Evolutionary conservation across 1,140 invertebrate genomes (phyloP), one percentile per base, ranked within the genome.

Genomic region (Aphelenchoides avenae): DNA sequence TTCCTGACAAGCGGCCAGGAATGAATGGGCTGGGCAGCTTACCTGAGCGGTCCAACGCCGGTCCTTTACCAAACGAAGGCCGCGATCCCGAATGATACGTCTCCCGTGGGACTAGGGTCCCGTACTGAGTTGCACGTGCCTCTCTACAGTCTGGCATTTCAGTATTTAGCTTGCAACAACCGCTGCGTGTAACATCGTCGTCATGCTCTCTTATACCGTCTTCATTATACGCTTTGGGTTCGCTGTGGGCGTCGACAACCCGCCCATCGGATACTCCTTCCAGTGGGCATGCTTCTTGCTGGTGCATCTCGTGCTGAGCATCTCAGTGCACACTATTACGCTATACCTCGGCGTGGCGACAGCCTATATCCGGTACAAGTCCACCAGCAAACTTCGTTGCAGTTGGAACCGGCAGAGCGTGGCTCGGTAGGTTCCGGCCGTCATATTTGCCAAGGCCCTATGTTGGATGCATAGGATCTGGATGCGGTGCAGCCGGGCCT

Each of bases 301-400:
- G 9, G 39, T 40, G 5, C 67, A 69, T 41, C 69, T 69, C 24
- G 67, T 69, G 24, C 57, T 51, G 30, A 52, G 44, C 20, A 69
- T 69, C 30, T 69, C 70, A 24, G 39, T 69, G 18, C 67, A 69
- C 29, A 73, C 67, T 5, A 69, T 69, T 33, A 73, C 67, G 13
- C 44, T 69, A 6, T 69, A 74, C 30, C 48, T 74, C 34, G 47
- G 43, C 26, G 64, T 56, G 18, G 57, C 57, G n/a, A 69, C 64
- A 9, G 67, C 67, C 7, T 73, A 50, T 31, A 73, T 69, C 24
- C 65, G 67, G 1, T 73, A 69, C 44, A 69, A 69, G 49, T 68
- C 59, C 22, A 24, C 73, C 26, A 66, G 73, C 7, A 66, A 50
- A 20, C 31, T 69, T 13, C 51, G 66, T 22, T 52, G 39, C 13